Percentiles rank a stretch among this genome's conserved stretches.
Evolutionary conservation across 2,113 vertebrate species (phyloP).

Genomic region (Agelaius tricolor): DNA sequence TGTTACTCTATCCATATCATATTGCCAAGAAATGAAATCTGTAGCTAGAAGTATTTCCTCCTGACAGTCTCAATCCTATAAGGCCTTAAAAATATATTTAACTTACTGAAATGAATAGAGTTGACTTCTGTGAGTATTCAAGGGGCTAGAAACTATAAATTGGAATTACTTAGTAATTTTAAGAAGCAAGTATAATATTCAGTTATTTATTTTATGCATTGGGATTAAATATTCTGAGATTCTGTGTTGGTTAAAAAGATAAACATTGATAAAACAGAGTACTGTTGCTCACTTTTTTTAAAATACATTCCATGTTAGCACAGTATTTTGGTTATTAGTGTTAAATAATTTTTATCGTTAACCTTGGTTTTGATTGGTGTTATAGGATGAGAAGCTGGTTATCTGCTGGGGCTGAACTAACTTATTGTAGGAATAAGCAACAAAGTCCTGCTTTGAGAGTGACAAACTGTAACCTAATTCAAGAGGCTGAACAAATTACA

Average conservation of each 20-base stretch:
- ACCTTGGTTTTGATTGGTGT: slow-evolving; percentile 21
- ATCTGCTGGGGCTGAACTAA: slow-evolving; percentile 23
- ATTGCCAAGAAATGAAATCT: not conserved
- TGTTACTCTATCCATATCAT: not conserved
- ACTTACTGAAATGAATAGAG: not conserved
- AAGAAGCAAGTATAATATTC: not conserved
- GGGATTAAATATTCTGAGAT: not conserved
- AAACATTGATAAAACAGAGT: not conserved
- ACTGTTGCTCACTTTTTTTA: not conserved
- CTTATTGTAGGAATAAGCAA: slow-evolving; percentile 22
- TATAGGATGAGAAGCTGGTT: not conserved
- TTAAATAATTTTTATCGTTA: not conserved
- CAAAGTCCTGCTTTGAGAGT: slow-evolving; percentile 45
- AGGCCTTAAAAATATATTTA: not conserved
- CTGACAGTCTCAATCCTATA: not conserved
- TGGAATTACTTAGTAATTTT: not conserved
- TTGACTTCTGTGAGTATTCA: not conserved
- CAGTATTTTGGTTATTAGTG: not conserved
- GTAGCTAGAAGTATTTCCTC: not conserved
- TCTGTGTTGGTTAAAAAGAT: not conserved
- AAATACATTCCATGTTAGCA: slow-evolving; percentile 10
- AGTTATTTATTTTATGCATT: not conserved
- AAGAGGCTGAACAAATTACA: slow-evolving; percentile 49
- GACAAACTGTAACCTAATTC: slow-evolving; percentile 54
- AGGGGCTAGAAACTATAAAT: not conserved